Percentiles rank a stretch among this genome's conserved stretches.
Evolutionary conservation across 2,797 vertebrate species (phyloP).

Genomic region (Phylloscopus collybita): DNA sequence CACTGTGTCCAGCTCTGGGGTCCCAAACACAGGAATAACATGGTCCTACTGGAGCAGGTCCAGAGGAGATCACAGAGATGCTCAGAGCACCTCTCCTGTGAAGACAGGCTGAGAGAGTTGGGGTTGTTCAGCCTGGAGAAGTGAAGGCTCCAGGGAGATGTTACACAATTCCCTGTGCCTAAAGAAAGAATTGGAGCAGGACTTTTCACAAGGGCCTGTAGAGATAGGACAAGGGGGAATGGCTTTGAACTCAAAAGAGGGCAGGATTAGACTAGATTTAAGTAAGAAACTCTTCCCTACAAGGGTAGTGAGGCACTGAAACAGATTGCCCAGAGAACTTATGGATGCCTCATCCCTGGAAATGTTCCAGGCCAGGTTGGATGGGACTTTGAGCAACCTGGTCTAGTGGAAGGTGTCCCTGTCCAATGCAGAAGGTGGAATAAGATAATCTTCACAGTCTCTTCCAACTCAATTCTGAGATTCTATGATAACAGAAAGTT

Average conservation of each 20-base stretch:
- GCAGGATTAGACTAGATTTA: not conserved
- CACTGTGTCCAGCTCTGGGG: not conserved
- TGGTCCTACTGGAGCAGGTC: not conserved
- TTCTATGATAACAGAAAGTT: not conserved
- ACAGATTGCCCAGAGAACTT: not conserved
- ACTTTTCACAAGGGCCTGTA: not conserved
- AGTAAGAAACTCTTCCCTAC: not conserved
- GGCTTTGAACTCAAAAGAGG: not conserved
- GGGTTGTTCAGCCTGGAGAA: not conserved
- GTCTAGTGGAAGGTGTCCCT: not conserved
- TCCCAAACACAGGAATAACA: not conserved
- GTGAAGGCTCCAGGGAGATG: not conserved
- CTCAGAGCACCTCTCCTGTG: not conserved
- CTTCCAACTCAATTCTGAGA: not conserved
- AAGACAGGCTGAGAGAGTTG: not conserved
- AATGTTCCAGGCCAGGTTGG: not conserved
- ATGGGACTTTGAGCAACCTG: not conserved
- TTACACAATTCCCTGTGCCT: not conserved
- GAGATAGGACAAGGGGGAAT: not conserved
- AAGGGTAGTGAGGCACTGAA: not conserved
- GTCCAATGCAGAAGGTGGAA: not conserved
- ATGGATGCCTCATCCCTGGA: not conserved
- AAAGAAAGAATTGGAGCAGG: not conserved
- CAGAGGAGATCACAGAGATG: not conserved
- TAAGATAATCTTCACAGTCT: not conserved